Evolutionary conservation across 2,797 vertebrate species (phyloP).

Genomic region (Dendrocincla fuliginosa): DNA sequence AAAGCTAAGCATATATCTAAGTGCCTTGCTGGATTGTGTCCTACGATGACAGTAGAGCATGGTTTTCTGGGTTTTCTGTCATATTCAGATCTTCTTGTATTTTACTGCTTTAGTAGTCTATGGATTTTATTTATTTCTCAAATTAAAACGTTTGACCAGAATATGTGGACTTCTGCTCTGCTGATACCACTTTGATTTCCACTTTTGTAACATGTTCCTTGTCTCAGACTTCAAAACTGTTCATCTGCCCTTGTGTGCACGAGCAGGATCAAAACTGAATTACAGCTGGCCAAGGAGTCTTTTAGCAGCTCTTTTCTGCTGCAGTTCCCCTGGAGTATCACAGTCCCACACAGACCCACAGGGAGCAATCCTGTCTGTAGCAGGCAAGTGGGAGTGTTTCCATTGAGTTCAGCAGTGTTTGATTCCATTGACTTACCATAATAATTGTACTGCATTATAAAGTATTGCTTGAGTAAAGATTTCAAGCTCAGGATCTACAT

Average conservation of each 20-base stretch:
- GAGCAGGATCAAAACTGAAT: background rate
- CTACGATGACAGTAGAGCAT: background rate
- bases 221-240: background rate
- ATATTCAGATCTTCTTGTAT: background rate
- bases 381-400: background rate
- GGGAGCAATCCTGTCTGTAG: background rate
- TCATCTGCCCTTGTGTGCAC: background rate
- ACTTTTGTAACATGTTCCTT: background rate
- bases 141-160: background rate
- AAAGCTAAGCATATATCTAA: constrained; percentile 30
- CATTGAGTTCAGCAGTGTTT: background rate
- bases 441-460: background rate
- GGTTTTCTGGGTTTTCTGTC: background rate
- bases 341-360: background rate
- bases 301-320: background rate
- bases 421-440: background rate
- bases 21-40: constrained; percentile 63
- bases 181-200: background rate
- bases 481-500: background rate
- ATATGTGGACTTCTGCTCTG: background rate
- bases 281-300: background rate
- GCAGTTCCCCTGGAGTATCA: background rate
- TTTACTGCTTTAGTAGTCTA: background rate
- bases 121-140: background rate
- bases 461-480: background rate